Percentiles rank a stretch among this genome's conserved stretches.
These are phyloP conservation scores for Entelurus aequoreus DNA, from an alignment of 2,113 vertebrate genomes.

Conservation along the genomic window DNA sequence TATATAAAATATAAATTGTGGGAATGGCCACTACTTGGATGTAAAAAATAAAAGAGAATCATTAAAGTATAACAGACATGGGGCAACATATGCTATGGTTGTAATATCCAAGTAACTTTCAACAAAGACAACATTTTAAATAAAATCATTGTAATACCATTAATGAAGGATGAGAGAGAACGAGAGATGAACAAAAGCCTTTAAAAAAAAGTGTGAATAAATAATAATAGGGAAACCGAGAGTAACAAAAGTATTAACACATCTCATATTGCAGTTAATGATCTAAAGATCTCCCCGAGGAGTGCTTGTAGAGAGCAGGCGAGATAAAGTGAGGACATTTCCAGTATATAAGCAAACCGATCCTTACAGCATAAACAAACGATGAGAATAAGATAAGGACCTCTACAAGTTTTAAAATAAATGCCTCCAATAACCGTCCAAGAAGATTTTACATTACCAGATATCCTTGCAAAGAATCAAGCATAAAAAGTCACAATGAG, in stretches of 20 bases:
- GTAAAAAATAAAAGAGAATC: too few species aligned
- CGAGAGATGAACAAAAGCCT: slow-evolving; percentile 23
- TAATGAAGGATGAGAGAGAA: slow-evolving; percentile 18
- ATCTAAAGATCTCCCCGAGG: slow-evolving; percentile 46
- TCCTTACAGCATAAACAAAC: slow-evolving; percentile 6
- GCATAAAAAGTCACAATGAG: not conserved
- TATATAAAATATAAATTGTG: too few species aligned
- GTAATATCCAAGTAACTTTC: not conserved
- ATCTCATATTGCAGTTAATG: slow-evolving; percentile 42
- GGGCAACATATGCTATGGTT: not conserved
- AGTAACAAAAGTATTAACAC: slow-evolving; percentile 41
- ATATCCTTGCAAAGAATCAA: too few species aligned
- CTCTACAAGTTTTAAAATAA: not conserved
- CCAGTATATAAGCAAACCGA: not conserved
- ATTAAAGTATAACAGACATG: too few species aligned
- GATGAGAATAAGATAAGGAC: slow-evolving; percentile 10
- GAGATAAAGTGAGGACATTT: slow-evolving; percentile 16
- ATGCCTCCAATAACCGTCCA: slow-evolving; percentile 1
- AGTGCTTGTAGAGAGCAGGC: slow-evolving; percentile 33
- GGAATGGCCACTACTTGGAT: too few species aligned
- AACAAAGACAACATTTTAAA: not conserved
- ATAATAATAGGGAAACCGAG: slow-evolving; percentile 34
- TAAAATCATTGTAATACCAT: not conserved
- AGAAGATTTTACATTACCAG: slow-evolving; percentile 3
- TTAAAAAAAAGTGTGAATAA: slow-evolving; percentile 42